These are phyloP conservation scores for Globia sparganii DNA, from an alignment of 2,888 invertebrate genomes.

Conservation along the genomic window DNA sequence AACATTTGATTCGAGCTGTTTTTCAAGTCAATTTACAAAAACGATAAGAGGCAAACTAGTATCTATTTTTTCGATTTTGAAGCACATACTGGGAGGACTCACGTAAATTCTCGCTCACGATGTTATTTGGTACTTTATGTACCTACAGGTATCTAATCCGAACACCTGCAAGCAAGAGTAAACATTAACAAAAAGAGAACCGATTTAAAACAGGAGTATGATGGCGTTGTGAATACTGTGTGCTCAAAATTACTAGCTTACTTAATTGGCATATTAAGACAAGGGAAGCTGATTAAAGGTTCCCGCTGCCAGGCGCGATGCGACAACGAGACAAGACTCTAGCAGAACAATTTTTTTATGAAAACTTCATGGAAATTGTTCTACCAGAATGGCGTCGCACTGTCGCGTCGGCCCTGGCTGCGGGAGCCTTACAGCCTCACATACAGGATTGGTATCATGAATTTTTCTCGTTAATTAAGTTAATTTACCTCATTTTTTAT, in stretches of 20 bases:
- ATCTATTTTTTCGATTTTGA: constrained; percentile 24
- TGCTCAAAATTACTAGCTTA: constrained; percentile 14
- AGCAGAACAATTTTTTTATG: not conserved
- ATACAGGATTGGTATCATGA: not conserved
- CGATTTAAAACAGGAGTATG: constrained; percentile 9
- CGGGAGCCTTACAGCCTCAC: not conserved
- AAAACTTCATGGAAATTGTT: not conserved
- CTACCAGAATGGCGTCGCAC: not conserved
- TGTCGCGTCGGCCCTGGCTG: not conserved
- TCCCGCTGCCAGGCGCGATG: not conserved
- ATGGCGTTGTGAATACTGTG: constrained; percentile 8
- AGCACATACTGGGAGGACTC: constrained; percentile 14
- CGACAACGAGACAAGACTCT: not conserved
- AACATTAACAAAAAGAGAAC: constrained; percentile 19
- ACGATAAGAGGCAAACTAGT: constrained; percentile 38
- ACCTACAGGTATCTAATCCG: not conserved
- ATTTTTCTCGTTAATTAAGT: not conserved
- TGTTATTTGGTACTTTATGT: constrained; percentile 18
- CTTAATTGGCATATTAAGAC: constrained; percentile 26
- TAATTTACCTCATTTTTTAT: not conserved
- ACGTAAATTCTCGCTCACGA: constrained; percentile 24
- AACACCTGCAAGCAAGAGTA: not conserved
- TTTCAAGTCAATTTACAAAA: constrained; percentile 17
- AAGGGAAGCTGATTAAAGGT: constrained; percentile 7
- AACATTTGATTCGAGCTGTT: constrained; percentile 7